Base-by-base conservation (phyloP, 1,140 invertebrate genomes). In the Megalopta genalis region DNA sequence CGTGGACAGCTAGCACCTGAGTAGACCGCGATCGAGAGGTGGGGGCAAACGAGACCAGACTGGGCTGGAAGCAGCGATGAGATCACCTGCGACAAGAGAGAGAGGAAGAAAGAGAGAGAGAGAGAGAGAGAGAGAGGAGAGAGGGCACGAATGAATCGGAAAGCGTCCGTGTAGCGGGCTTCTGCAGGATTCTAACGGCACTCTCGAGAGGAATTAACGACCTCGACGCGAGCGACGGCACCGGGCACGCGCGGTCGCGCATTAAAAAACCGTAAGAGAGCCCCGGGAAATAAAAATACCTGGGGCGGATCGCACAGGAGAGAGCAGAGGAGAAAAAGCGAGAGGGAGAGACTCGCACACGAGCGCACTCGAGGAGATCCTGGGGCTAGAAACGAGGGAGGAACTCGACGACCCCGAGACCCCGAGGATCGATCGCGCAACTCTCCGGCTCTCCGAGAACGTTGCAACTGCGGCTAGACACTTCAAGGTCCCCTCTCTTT, bases 201-300 rank as follows among this genome's bases (percentile, higher is more conserved):
- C 75, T 77, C 62, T 77, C 75, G 62, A 81, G 62, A 81, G 80
- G 54, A 81, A 81, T 71, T 63, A 81, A 81, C 75, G 75, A 77
- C 39, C 67, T 67, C 59, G 52, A 21, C 52, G 32, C 12, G 49
- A 18, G 25, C 32, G 63, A 16, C 32, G 32, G 42, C 14, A 14
- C 16, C 5, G 49, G 62, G 72, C 65, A 64, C 60, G 46, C 62
- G 72, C 60, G 27, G 16, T 12, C 25, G 25, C 37, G 37, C 42
- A 39, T 32, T 39, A 39, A 77, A 62, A 49, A 46, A 37, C 25
- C 71, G 65, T 21, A 37, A 23, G 54, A 60, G 54, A 21, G 8
- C 1, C 39, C 46, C 1, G 71, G 14, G 42, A 64, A 64, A 73
- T 73, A 73, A 73, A 73, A 68, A 62, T 60, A 49, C 23, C 52